phyloP scores from a whole-genome alignment of 2,113 vertebrate species.

The Crypturellus undulatus region DNA sequence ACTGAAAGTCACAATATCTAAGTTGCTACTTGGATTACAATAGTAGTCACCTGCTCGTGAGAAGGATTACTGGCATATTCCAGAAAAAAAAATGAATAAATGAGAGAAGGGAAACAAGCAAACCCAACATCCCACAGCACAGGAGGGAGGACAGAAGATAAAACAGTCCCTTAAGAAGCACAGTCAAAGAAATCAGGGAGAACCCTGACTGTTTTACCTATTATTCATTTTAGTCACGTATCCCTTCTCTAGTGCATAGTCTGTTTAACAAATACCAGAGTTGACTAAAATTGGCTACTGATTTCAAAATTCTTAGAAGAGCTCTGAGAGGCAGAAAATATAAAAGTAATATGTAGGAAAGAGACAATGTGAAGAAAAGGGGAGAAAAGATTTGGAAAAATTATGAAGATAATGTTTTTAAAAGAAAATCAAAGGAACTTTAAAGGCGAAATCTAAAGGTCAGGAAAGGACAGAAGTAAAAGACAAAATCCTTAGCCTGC shows the following conservation, averaged over 20 bases:
- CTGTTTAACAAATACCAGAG: not conserved
- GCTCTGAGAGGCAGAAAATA: not conserved
- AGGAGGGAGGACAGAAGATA: not conserved
- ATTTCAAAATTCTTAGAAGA: not conserved
- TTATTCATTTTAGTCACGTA: not conserved
- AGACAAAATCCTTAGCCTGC: not conserved
- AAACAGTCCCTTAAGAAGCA: not conserved
- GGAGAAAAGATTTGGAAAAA: not conserved
- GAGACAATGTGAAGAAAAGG: not conserved
- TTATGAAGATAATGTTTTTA: not conserved
- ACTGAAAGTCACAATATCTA: not conserved
- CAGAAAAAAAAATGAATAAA: not conserved
- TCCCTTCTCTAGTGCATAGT: not conserved
- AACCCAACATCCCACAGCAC: not conserved
- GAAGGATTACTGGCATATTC: not conserved
- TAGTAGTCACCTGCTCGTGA: not conserved
- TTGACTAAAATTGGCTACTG: not conserved
- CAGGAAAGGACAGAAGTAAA: not conserved
- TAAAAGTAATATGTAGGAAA: not conserved
- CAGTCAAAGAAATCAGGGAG: not conserved
- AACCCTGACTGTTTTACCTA: not conserved
- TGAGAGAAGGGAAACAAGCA: not conserved
- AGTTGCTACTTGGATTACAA: not conserved
- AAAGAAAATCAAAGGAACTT: not conserved
- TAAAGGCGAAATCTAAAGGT: not conserved